phyloP scores from a whole-genome alignment of 2,113 vertebrate genomes.

The Dipodomys merriami region DNA sequence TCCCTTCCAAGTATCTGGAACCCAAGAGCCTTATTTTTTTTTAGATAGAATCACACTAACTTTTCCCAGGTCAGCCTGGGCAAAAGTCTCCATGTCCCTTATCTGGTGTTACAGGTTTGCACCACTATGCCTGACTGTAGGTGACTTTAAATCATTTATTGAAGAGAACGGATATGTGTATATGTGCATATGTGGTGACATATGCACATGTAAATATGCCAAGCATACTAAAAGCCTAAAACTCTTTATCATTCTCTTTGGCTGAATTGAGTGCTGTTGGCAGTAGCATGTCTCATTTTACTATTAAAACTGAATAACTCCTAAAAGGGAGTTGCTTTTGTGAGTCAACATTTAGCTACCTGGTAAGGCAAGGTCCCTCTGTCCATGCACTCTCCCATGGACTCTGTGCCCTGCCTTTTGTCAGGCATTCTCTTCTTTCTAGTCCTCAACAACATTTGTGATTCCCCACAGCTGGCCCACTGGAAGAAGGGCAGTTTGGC shows the following conservation, averaged over 20 bases:
- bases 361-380: not conserved
- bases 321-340: not conserved
- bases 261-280: not conserved
- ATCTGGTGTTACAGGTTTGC: too few relatives aligned
- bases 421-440: not conserved
- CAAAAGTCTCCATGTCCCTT: too few relatives aligned
- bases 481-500: constrained; percentile 89
- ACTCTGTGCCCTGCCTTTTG: not conserved
- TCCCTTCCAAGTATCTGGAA: too few relatives aligned
- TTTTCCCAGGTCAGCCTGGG: too few relatives aligned
- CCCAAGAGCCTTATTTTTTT: too few relatives aligned
- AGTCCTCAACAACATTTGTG: not conserved
- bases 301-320: constrained; percentile 3
- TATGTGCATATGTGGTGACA: not conserved
- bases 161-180: not conserved
- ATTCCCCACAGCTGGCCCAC: constrained; percentile 85
- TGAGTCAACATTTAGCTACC: not conserved
- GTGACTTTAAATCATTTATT: constrained; percentile 9
- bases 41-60: too few relatives aligned
- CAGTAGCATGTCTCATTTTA: not conserved
- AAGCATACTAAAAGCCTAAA: not conserved
- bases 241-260: not conserved
- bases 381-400: not conserved
- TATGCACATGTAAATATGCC: not conserved
- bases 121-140: not conserved